These are phyloP conservation scores for Semnornis frantzii DNA, from an alignment of 2,113 vertebrate genomes.

Conservation along the genomic window DNA sequence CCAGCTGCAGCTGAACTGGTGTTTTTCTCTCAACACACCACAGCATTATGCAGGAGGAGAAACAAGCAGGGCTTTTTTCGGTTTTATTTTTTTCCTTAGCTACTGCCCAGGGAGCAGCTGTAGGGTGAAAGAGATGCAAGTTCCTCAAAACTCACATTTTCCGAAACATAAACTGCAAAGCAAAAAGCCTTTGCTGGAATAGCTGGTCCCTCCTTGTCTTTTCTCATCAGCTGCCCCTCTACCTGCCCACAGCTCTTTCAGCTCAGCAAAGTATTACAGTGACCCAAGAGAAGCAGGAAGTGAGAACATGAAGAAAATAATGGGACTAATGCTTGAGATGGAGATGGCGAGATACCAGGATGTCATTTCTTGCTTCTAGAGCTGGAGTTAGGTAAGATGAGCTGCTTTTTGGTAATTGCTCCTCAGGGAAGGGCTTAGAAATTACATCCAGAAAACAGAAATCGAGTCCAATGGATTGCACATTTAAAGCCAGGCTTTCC, in stretches of 20 bases:
- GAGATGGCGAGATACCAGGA: not conserved
- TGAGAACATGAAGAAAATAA: not conserved
- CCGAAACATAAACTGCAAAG: not conserved
- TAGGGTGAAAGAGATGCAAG: not conserved
- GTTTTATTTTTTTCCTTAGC: not conserved
- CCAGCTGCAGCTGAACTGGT: not conserved
- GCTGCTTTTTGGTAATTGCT: not conserved
- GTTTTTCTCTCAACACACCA: not conserved
- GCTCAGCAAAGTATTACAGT: not conserved
- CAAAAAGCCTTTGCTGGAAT: conserved; percentile 47
- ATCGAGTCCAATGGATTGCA: not conserved
- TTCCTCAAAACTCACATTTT: conserved; percentile 29
- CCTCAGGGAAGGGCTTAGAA: not conserved
- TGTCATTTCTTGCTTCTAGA: not conserved
- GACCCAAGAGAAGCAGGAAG: conserved; percentile 17
- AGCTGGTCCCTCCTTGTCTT: not conserved
- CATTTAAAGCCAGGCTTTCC: not conserved
- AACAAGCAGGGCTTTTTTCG: not conserved
- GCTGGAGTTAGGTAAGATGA: not conserved
- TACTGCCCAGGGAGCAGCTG: not conserved
- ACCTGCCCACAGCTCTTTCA: not conserved
- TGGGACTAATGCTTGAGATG: conserved; percentile 26
- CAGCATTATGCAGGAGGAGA: not conserved
- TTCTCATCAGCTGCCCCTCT: conserved; percentile 23
- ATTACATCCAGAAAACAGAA: not conserved